phyloP scores from a whole-genome alignment of 1,140 invertebrate species.

The Drosophila repletoides region DNA sequence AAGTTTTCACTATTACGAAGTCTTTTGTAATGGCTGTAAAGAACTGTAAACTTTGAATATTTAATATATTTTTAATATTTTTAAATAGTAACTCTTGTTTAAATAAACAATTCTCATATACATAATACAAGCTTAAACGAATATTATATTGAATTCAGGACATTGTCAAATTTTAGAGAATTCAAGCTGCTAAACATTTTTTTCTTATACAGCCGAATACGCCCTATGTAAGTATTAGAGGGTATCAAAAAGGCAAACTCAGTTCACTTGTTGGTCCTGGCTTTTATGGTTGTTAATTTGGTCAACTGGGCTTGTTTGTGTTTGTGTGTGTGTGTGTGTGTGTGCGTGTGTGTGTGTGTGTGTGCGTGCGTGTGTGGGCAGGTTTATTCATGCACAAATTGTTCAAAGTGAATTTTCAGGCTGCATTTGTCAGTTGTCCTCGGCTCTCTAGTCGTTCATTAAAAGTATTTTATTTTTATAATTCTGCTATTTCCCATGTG shows the following conservation, averaged over 20 bases:
- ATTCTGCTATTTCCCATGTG: not conserved
- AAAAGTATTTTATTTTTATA: slow-evolving; percentile 8
- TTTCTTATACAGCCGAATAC: too few species aligned
- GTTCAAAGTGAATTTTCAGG: slow-evolving; percentile 67
- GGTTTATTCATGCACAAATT: slow-evolving; percentile 73
- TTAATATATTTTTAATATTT: too few species aligned
- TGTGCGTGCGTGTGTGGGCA: slow-evolving; percentile 20
- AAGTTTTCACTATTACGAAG: too few species aligned
- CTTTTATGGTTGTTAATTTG: slow-evolving; percentile 26
- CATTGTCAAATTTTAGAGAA: too few species aligned
- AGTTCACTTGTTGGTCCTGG: slow-evolving; percentile 7
- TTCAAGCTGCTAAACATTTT: too few species aligned
- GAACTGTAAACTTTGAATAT: too few species aligned
- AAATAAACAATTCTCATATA: too few species aligned
- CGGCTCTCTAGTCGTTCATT: not conserved
- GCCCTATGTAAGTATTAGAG: not conserved
- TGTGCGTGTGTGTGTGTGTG: not conserved
- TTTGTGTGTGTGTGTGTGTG: not conserved
- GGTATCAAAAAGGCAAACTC: slow-evolving; percentile 1
- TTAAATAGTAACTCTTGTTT: too few species aligned
- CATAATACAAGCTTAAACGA: too few species aligned
- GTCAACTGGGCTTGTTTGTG: slow-evolving; percentile 34
- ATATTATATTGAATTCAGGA: too few species aligned
- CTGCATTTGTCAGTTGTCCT: slow-evolving; percentile 72
- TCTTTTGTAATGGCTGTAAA: too few species aligned